phyloP scores from a whole-genome alignment of 2,797 vertebrate genomes.

The Semotilus atromaculatus region DNA sequence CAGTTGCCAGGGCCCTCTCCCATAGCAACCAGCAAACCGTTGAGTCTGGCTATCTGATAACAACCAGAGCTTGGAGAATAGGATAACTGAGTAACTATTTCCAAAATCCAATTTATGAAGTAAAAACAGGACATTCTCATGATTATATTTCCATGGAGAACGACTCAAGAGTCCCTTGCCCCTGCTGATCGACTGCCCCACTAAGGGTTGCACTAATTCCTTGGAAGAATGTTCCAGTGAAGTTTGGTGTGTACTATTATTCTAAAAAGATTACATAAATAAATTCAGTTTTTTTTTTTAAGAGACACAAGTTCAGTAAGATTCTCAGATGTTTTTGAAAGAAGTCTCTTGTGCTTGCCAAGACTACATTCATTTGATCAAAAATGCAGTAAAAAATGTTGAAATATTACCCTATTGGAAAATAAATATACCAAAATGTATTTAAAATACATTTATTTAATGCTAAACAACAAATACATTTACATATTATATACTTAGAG shows the following conservation, averaged over 20 bases:
- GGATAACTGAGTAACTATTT: not conserved
- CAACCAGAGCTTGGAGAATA: conserved; percentile 9
- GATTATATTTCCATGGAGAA: conserved; percentile 25
- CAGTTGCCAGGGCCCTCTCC: conserved; percentile 28
- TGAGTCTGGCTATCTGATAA: conserved; percentile 23
- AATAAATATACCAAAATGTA: too few species aligned
- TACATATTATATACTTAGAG: too few species aligned
- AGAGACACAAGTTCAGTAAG: not conserved
- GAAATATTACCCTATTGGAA: not conserved
- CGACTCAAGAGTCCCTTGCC: not conserved
- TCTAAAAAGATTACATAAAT: not conserved
- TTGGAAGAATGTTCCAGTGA: not conserved
- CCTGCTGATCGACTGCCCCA: not conserved
- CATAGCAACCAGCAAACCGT: conserved; percentile 1
- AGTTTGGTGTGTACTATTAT: not conserved
- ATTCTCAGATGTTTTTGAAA: not conserved
- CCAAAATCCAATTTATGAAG: not conserved
- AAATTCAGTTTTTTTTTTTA: not conserved
- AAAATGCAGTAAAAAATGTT: not conserved
- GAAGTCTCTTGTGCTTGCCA: not conserved
- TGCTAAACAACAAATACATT: too few species aligned
- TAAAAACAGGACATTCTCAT: not conserved
- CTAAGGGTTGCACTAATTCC: not conserved
- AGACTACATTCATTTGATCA: not conserved
- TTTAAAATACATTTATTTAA: too few species aligned